These are phyloP conservation scores for Drosophila eugracilis DNA, from an alignment of 1,140 invertebrate species.

Conservation along the genomic window DNA sequence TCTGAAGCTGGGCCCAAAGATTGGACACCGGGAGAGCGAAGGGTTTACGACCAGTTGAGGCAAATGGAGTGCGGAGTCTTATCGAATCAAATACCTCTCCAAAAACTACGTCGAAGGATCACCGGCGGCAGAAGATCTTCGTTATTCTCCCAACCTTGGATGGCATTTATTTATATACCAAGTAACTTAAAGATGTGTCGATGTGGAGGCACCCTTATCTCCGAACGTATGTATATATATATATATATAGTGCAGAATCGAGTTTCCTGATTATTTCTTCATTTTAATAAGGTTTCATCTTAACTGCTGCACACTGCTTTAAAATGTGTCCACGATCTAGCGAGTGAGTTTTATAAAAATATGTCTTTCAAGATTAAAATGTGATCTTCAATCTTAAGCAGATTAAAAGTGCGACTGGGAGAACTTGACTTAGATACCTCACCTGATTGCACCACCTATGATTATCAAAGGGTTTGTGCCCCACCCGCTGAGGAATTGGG, in stretches of 20 bases:
- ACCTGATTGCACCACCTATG: neutral
- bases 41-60: neutral
- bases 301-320: constrained; percentile 6
- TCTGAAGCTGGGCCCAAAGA: neutral
- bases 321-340: neutral
- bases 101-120: neutral
- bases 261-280: no score
- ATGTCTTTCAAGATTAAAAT: neutral
- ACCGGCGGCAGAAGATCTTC: neutral
- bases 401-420: constrained; percentile 1
- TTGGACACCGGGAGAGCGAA: neutral
- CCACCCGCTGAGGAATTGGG: constrained; percentile 1
- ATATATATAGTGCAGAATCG: neutral
- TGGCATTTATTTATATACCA: neutral
- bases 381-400: neutral
- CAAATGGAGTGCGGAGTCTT: constrained; percentile 4
- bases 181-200: neutral
- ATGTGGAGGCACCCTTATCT: constrained; percentile 6
- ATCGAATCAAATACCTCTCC: neutral
- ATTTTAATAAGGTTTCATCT: neutral
- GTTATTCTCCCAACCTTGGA: constrained; percentile 5
- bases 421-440: neutral
- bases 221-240: neutral
- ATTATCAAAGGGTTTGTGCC: neutral
- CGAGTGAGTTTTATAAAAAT: neutral